Evolutionary conservation across 1,140 invertebrate genomes (phyloP).

Genomic region (Brachionus manjavacas): DNA sequence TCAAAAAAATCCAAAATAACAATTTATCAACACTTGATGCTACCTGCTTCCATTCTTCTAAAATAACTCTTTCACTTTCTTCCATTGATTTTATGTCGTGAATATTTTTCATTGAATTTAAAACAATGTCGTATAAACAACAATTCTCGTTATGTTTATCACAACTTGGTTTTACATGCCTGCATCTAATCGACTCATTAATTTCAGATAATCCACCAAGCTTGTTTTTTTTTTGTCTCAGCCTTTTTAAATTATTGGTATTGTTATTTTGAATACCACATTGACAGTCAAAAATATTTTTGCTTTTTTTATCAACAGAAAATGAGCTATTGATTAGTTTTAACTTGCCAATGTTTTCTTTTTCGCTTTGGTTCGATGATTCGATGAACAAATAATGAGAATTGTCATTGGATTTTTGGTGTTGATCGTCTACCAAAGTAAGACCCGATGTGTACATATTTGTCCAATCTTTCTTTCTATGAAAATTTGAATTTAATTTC

Average conservation of each 20-base stretch:
- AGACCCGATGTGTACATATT: background rate
- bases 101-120: slow-evolving; percentile 22
- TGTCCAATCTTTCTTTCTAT: background rate
- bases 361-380: background rate
- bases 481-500: background rate
- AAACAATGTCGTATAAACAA: background rate
- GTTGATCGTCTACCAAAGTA: background rate
- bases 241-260: background rate
- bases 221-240: background rate
- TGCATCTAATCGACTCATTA: background rate
- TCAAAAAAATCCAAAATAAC: slow-evolving; percentile 53
- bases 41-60: slow-evolving; percentile 55
- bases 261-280: background rate
- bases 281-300: background rate
- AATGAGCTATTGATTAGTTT: background rate
- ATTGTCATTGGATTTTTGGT: background rate
- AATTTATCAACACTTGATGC: slow-evolving; percentile 52
- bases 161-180: background rate
- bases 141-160: background rate
- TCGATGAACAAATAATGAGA: background rate
- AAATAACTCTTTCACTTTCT: slow-evolving; percentile 47
- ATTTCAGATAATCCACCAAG: background rate
- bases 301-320: background rate
- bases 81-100: background rate
- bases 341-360: background rate